These are phyloP conservation scores for Astur gentilis DNA, from an alignment of 2,113 vertebrate genomes.

Conservation along the genomic window DNA sequence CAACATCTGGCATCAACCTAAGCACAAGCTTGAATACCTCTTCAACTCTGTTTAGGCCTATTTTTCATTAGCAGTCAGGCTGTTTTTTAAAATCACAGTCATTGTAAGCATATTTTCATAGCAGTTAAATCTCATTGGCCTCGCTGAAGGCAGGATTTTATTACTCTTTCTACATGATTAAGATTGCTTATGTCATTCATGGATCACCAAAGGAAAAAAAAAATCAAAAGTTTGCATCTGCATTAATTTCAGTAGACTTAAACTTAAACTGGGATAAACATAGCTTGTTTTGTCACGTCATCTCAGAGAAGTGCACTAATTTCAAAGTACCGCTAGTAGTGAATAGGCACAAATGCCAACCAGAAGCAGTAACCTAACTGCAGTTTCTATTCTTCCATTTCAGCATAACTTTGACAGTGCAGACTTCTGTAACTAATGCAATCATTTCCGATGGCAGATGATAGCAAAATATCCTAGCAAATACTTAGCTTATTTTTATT, in stretches of 20 bases:
- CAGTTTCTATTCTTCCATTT: not conserved
- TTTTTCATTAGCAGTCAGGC: not conserved
- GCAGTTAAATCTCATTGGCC: not conserved
- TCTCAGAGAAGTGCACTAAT: not conserved
- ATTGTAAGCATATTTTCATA: not conserved
- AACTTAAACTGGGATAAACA: not conserved
- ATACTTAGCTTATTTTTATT: not conserved
- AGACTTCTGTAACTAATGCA: not conserved
- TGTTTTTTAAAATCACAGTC: not conserved
- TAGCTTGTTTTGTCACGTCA: not conserved
- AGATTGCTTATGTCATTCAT: not conserved
- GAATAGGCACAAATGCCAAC: not conserved
- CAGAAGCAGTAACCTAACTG: not conserved
- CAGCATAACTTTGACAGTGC: not conserved
- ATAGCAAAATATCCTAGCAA: not conserved
- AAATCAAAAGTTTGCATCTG: not conserved
- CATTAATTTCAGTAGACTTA: not conserved
- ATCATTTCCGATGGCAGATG: not conserved
- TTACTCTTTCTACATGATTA: not conserved
- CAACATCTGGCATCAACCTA: constrained; percentile 43
- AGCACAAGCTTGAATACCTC: not conserved
- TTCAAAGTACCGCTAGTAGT: not conserved
- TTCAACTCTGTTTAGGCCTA: not conserved
- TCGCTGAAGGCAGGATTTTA: not conserved
- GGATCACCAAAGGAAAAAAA: not conserved